phyloP scores from a whole-genome alignment of 2,113 vertebrate species.

The Tylochromis polylepis region DNA sequence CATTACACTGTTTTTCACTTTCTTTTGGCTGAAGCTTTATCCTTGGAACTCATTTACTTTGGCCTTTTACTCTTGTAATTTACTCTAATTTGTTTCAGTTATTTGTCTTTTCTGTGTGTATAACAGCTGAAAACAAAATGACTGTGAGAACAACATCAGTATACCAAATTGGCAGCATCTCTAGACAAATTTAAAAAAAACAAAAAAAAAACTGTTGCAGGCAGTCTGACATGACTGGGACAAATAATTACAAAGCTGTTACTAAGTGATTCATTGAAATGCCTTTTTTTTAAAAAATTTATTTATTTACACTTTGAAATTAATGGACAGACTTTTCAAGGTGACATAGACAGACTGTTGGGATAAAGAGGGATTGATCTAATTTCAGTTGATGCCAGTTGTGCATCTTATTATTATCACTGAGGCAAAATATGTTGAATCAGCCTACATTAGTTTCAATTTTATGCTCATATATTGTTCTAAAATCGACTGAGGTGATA shows the following conservation, averaged over 20 bases:
- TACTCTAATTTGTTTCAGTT: background rate
- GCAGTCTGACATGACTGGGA: background rate
- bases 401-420: background rate
- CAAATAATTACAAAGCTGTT: background rate
- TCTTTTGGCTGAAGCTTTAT: background rate
- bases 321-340: background rate
- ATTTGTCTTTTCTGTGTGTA: constrained; percentile 18
- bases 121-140: background rate
- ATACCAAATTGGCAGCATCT: background rate
- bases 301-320: background rate
- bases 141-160: background rate
- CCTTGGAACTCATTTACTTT: background rate
- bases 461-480: background rate
- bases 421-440: background rate
- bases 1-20: background rate
- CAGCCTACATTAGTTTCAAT: background rate
- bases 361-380: background rate
- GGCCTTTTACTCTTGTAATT: background rate
- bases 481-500: constrained; percentile 45
- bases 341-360: background rate
- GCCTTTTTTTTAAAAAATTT: background rate
- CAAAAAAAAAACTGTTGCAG: background rate
- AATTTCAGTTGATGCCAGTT: background rate
- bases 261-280: background rate
- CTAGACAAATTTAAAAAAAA: background rate